Evolutionary conservation across 2,797 vertebrate genomes (phyloP), one percentile per base, ranked within the genome.

Genomic region (Emydoidea blandingii): DNA sequence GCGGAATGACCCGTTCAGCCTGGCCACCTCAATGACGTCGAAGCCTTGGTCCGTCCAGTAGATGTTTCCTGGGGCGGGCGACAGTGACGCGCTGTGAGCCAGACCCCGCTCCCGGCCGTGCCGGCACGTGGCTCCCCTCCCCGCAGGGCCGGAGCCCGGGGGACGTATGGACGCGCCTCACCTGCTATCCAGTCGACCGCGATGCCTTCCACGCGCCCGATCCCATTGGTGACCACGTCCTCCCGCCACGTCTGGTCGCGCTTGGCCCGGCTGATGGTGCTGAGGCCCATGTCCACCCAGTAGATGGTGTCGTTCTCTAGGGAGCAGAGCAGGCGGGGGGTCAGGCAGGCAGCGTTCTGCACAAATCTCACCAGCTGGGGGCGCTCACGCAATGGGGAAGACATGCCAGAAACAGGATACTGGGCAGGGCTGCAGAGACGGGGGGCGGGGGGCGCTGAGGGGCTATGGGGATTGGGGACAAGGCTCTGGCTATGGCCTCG

Each of bases 11-110:
- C 99, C 99, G 0, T 99, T 99, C 85, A 99, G 98, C 94, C 99
- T 98, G 90, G 99, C 99, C 34, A 99, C 99, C 96, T 99, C 99
- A 2, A 99, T 99, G 86, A 99, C 99, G 0, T 99, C 99, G 5
- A 99, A 99, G 86, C 99, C 99, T 97, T 99, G 99, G 96, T 99
- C 99, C 0, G 99, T 99, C 99, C 99, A 99, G 98, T 99, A 99
- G 97, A 99, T 99, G 97, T 99, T 99, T 92, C 99, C 99, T 99
- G 95, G 57, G 68, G 92, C 29, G 23, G 81, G 57, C 78, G 68
- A 85, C 0, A 0, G 5, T 9, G n/a, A 34, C 3, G 3, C 16
- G 0, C 0, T 2, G 2, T 0, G 1, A 31, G 3, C 16, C 14
- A 3, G 29, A 15, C 18, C 31, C 31, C 68, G 16, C n/a, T 1